Conservation (phyloP, 2,797 vertebrate species). For the Melanogrammus aeglefinus region DNA sequence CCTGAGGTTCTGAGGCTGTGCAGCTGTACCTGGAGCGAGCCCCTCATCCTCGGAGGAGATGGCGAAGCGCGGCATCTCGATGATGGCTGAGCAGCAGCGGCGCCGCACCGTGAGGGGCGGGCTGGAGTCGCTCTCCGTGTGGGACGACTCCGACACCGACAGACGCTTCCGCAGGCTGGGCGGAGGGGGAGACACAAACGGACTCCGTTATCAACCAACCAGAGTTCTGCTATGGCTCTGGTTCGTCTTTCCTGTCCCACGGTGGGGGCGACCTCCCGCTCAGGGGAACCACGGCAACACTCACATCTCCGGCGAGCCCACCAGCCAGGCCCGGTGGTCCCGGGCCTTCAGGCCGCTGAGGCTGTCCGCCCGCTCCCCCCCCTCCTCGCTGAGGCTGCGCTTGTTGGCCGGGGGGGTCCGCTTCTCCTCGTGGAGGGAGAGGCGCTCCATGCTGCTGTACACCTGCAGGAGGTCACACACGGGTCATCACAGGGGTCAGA, state of each 20-base stretch:
- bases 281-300: conserved; percentile 34
- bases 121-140: conserved; percentile 96
- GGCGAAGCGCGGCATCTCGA: conserved; percentile 88
- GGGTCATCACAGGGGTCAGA: background rate
- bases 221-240: background rate
- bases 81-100: conserved; percentile 89
- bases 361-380: conserved; percentile 83
- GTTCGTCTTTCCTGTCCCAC: no score
- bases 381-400: conserved; percentile 94
- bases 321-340: conserved; percentile 89
- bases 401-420: conserved; percentile 87
- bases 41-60: conserved; percentile 85
- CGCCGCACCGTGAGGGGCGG: conserved; percentile 88
- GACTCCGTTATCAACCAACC: background rate
- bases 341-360: conserved; percentile 82
- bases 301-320: conserved; percentile 96
- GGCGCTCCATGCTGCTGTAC: conserved; percentile 91
- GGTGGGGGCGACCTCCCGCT: no score
- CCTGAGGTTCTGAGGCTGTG: no score
- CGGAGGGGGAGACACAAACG: background rate
- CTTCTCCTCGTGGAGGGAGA: conserved; percentile 89
- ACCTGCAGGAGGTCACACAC: background rate
- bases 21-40: background rate
- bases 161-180: conserved; percentile 88
- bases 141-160: conserved; percentile 93